A percentile compares a stretch with the other conserved stretches of the same genome.
These are phyloP conservation scores for Sceliomorpha sp. DNA, from an alignment of 2,888 invertebrate genomes.

Conservation along the genomic window DNA sequence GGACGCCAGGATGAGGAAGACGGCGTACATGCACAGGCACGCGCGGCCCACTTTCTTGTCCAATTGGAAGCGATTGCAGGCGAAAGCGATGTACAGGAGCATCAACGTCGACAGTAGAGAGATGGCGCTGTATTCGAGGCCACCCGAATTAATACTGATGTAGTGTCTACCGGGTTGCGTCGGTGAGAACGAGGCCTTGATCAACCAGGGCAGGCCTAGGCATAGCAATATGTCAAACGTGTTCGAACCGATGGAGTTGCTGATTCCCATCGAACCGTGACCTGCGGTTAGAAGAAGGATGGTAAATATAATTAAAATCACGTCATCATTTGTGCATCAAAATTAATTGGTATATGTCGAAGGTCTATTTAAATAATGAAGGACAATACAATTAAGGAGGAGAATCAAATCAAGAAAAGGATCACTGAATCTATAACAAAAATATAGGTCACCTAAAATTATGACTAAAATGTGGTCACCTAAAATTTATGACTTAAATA, in stretches of 20 bases:
- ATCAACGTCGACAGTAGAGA: conserved; percentile 92
- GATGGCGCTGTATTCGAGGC: conserved; percentile 94
- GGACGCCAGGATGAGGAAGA: conserved; percentile 92
- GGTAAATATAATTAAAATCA: conserved; percentile 1
- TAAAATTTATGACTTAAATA: too few relatives aligned
- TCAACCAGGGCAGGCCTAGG: conserved; percentile 93
- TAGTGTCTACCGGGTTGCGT: conserved; percentile 89
- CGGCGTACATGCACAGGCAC: conserved; percentile 92
- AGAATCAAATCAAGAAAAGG: too few relatives aligned
- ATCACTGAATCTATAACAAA: too few relatives aligned
- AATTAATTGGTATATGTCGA: too few relatives aligned
- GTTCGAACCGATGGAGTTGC: conserved; percentile 94
- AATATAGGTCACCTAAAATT: too few relatives aligned
- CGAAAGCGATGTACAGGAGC: conserved; percentile 91
- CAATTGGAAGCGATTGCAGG: conserved; percentile 92
- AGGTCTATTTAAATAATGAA: too few relatives aligned
- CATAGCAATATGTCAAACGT: conserved; percentile 94
- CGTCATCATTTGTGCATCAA: too few relatives aligned
- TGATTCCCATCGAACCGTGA: conserved; percentile 94
- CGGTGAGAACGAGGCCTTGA: conserved; percentile 91
- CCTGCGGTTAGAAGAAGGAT: conserved; percentile 81
- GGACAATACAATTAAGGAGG: too few relatives aligned
- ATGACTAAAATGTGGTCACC: too few relatives aligned
- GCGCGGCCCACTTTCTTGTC: conserved; percentile 92
- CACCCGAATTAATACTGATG: conserved; percentile 94